Evolutionary conservation across 2,888 invertebrate species (phyloP).

Genomic region (Apantesis nais): DNA sequence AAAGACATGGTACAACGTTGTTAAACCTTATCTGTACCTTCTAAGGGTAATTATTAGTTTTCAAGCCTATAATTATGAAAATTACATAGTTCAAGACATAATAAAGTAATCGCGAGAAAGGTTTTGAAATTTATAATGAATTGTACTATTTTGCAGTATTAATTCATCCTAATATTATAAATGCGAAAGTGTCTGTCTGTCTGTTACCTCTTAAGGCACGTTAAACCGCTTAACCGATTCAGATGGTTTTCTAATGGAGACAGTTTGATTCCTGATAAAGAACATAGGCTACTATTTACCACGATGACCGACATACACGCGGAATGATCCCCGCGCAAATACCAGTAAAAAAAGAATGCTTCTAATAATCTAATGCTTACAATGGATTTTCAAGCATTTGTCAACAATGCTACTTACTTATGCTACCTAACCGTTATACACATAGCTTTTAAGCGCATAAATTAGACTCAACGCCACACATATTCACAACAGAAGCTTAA

Average conservation of each 20-base stretch:
- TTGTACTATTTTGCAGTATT: neutral
- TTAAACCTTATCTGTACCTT: neutral
- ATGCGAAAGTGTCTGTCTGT: no score
- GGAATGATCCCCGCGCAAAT: no score
- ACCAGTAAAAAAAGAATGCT: no score
- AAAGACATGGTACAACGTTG: neutral
- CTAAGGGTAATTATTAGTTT: neutral
- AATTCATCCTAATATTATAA: neutral
- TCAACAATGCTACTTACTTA: neutral
- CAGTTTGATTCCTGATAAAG: no score
- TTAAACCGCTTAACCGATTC: no score
- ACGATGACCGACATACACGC: no score
- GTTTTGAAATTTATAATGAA: neutral
- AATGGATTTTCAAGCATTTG: slow-evolving; percentile 3
- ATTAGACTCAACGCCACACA: slow-evolving; percentile 4
- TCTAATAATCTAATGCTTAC: neutral
- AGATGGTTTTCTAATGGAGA: no score
- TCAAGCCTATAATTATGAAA: neutral
- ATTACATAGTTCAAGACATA: neutral
- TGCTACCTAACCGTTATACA: slow-evolving; percentile 1
- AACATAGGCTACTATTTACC: no score
- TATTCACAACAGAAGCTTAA: slow-evolving; percentile 7
- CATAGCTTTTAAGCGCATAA: slow-evolving; percentile 8
- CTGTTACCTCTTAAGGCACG: no score
- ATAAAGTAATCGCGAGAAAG: neutral